Evolutionary conservation across 2,113 vertebrate species (phyloP).

Genomic region (Falco punctatus): DNA sequence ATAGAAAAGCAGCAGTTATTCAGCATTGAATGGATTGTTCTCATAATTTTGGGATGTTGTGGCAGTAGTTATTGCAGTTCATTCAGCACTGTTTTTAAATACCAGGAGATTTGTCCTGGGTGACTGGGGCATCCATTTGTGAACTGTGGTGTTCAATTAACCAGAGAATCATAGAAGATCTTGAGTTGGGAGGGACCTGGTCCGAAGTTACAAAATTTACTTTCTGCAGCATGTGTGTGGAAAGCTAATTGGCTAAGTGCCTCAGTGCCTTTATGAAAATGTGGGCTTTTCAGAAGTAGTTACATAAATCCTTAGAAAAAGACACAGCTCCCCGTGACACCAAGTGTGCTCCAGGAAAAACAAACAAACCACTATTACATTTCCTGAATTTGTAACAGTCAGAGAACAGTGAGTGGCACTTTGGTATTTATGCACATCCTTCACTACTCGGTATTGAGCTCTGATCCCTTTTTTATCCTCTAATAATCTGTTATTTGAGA

Average conservation of each 20-base stretch:
- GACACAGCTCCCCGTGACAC: not conserved
- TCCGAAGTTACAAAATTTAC: not conserved
- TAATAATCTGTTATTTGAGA: not conserved
- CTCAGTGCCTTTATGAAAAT: not conserved
- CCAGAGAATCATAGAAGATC: too few species aligned
- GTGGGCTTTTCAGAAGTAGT: not conserved
- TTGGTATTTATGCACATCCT: not conserved
- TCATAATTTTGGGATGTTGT: not conserved
- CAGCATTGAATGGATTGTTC: not conserved
- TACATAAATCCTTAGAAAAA: not conserved
- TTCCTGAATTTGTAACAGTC: not conserved
- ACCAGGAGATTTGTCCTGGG: not conserved
- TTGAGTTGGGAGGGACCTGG: too few species aligned
- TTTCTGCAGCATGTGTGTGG: not conserved
- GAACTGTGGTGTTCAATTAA: not conserved
- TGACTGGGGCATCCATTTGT: not conserved
- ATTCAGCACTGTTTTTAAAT: slow-evolving; percentile 38
- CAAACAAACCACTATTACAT: not conserved
- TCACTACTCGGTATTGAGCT: not conserved
- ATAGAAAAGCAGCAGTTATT: not conserved
- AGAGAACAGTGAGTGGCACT: not conserved
- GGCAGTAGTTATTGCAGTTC: slow-evolving; percentile 19
- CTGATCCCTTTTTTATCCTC: not conserved
- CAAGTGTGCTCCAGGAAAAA: not conserved
- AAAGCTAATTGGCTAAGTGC: not conserved